Conservation (phyloP, 2,888 invertebrate species). For the Synanthedon vespiformis region DNA sequence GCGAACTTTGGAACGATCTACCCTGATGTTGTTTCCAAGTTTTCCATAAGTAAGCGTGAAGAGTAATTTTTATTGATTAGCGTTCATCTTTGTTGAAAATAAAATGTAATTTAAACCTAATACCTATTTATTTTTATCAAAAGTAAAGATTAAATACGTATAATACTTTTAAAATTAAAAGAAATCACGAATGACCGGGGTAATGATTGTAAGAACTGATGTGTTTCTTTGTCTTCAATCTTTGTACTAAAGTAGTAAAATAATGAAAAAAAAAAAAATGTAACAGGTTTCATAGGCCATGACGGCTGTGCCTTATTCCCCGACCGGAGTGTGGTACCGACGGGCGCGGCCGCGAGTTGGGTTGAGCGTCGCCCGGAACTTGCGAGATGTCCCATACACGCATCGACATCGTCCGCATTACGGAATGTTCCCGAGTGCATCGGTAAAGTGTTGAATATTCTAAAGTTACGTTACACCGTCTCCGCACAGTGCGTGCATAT, state of each 20-base stretch:
- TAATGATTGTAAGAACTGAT: too few species aligned
- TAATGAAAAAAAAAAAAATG: background rate
- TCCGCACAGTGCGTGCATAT: conserved; percentile 26
- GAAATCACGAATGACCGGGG: too few species aligned
- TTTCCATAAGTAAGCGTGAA: too few species aligned
- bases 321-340: conserved; percentile 19
- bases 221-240: background rate
- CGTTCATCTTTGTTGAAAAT: too few species aligned
- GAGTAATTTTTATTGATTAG: too few species aligned
- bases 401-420: conserved; percentile 41
- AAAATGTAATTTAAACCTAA: too few species aligned
- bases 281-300: conserved; percentile 67
- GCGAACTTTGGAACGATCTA: too few species aligned
- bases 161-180: too few species aligned
- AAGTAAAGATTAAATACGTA: background rate
- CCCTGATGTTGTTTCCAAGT: too few species aligned
- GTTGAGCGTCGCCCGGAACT: conserved; percentile 4
- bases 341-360: conserved; percentile 15
- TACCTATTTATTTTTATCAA: too few species aligned
- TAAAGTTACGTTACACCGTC: conserved; percentile 45
- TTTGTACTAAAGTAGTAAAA: background rate
- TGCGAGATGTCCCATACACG: conserved; percentile 18
- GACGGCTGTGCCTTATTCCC: conserved; percentile 56
- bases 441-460: conserved; percentile 63
- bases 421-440: conserved; percentile 37